A percentile compares a stretch with the other conserved stretches of the same genome.
Evolutionary conservation across 2,797 vertebrate genomes (phyloP).

Genomic region (Nasua narica): DNA sequence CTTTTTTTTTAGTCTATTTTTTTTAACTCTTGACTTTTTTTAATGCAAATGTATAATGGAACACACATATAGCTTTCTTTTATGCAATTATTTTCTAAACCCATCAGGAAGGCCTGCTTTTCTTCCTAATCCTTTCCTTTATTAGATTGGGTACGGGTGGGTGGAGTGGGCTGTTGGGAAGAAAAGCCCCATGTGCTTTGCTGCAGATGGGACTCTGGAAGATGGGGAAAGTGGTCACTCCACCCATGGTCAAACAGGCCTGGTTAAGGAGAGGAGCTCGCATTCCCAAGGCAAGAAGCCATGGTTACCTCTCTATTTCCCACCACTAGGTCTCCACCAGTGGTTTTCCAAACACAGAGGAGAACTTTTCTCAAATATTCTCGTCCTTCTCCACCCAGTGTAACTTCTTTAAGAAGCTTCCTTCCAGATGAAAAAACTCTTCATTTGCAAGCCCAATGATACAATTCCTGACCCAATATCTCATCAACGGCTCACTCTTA

Average conservation of each 20-base stretch:
- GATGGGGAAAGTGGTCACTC: neutral
- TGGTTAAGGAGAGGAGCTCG: neutral
- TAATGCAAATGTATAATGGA: slow-evolving; percentile 27
- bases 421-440: neutral
- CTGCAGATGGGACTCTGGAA: neutral
- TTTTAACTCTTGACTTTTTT: slow-evolving; percentile 36
- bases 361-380: neutral
- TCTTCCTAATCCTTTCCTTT: neutral
- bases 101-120: neutral
- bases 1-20: slow-evolving; percentile 12
- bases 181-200: neutral
- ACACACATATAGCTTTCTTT: slow-evolving; percentile 19
- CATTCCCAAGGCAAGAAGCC: neutral
- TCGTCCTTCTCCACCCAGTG: neutral
- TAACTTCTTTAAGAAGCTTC: neutral
- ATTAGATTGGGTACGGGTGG: neutral
- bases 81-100: slow-evolving; percentile 44
- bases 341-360: neutral
- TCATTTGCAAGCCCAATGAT: neutral
- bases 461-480: neutral
- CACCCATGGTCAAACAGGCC: neutral
- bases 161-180: neutral
- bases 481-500: neutral
- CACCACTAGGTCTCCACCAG: neutral
- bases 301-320: neutral